Conservation (phyloP, 2,113 vertebrate species). For the Pongo pygmaeus region DNA sequence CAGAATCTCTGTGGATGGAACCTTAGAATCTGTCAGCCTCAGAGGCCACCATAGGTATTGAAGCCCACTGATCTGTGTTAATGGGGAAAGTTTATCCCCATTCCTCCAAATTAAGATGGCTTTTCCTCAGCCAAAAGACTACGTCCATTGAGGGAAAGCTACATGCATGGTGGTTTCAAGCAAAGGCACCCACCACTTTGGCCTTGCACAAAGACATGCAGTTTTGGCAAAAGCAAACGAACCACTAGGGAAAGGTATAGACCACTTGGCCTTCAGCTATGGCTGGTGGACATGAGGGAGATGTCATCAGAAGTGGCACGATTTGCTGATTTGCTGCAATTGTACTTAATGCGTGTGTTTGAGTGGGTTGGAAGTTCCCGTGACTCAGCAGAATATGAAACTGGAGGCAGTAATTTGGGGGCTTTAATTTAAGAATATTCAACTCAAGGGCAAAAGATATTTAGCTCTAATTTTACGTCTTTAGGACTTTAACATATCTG, state of each 20-base stretch:
- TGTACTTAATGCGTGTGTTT: neutral
- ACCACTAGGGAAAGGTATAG: neutral
- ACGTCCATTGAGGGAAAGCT: neutral
- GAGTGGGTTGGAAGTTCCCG: too few species aligned
- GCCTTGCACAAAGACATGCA: neutral
- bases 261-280: neutral
- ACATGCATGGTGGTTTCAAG: neutral
- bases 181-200: neutral
- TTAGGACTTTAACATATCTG: neutral
- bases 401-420: neutral
- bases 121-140: neutral
- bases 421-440: neutral
- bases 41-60: fast-evolving
- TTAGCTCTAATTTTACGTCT: neutral
- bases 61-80: neutral
- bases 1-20: neutral
- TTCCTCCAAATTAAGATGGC: neutral
- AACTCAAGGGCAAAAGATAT: neutral
- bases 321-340: too few species aligned
- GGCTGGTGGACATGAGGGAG: neutral
- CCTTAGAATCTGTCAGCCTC: neutral
- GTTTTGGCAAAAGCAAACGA: neutral
- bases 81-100: neutral
- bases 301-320: too few species aligned
- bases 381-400: neutral